Percentiles rank a stretch among this genome's conserved stretches.
Conservation (phyloP, 2,888 invertebrate species). For the Hipparchia sbordonii region DNA sequence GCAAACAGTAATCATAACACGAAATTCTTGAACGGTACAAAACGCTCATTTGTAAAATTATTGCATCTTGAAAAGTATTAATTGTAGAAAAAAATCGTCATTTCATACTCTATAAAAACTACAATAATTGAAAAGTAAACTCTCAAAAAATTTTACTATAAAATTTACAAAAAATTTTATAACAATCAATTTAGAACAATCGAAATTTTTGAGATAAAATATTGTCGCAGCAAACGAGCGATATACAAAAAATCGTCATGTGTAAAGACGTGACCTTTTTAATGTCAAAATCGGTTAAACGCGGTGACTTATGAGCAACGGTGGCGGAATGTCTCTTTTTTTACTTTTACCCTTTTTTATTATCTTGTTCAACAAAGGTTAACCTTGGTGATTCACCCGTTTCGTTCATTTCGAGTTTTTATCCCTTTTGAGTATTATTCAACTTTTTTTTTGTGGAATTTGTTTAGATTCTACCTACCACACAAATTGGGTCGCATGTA, state of each 20-base stretch:
- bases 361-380: slow-evolving; percentile 42
- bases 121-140: too few species aligned
- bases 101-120: too few species aligned
- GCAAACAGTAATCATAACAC: too few species aligned
- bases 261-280: slow-evolving; percentile 44
- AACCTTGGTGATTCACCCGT: slow-evolving; percentile 47
- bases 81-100: too few species aligned
- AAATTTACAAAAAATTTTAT: too few species aligned
- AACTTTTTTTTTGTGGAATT: slow-evolving; percentile 24
- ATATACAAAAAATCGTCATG: slow-evolving; percentile 36
- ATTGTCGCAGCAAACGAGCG: too few species aligned
- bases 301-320: slow-evolving; percentile 50
- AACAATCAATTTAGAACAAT: too few species aligned
- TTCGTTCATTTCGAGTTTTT: slow-evolving; percentile 27
- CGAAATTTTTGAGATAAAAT: too few species aligned
- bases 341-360: slow-evolving; percentile 39
- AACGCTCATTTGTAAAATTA: not conserved
- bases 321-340: slow-evolving; percentile 47
- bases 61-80: too few species aligned
- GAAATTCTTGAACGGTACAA: too few species aligned
- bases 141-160: too few species aligned
- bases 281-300: slow-evolving; percentile 51
- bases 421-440: slow-evolving; percentile 13
- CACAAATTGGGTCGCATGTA: slow-evolving; percentile 15
- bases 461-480: slow-evolving; percentile 25